Evolutionary conservation across 2,888 invertebrate species (phyloP), one percentile per base, ranked within the genome.

Genomic region (Rutpela maculata): DNA sequence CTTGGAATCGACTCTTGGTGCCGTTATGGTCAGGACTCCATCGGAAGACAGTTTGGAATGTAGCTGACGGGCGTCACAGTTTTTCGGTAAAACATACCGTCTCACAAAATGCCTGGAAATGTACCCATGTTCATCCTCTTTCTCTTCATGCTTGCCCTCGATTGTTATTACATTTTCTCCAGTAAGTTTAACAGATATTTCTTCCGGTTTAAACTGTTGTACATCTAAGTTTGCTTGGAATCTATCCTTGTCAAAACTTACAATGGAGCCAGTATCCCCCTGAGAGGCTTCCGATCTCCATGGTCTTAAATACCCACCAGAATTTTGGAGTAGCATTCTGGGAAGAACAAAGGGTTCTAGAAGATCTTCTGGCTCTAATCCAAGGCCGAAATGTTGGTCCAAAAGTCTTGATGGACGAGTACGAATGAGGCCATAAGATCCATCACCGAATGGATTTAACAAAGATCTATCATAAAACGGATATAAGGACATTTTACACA

Each of bases 141-240:
- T 94, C 79, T 96, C 93, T 84, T 95, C 95, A 86, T 95, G 96
- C 87, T 94, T 95, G 0, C 94, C 96, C 88, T 96, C 95, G n/a
- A 95, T 91, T 68, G 93, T 91, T 31, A 96, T 92, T 73, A 91
- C 92, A 80, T 93, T 87, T 63, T 88, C 93, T 9, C 95, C 95
- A 0, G 94, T 91, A 87, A 79, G 91, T 88, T 95, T 95, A 19
- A 96, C 95, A 10, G 92, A 91, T 38, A 96, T 93, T 88, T 96
- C 96, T 17, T 93, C 93, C 0, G 96, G 96, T 17, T 91, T 90
- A 85, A 95, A 96, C 84, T 95, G 95, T 84, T 94, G 93, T 0
- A 96, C 95, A 86, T 96, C 95, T 83, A 95, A 89, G 84, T 92
- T 93, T 10, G 94, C 93, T 86, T 94, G 93, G 80, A 94, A 94